A percentile compares a stretch with the other conserved stretches of the same genome.
These are phyloP conservation scores for Litocranius walleri DNA, from an alignment of 2,113 vertebrate species.

Conservation along the genomic window DNA sequence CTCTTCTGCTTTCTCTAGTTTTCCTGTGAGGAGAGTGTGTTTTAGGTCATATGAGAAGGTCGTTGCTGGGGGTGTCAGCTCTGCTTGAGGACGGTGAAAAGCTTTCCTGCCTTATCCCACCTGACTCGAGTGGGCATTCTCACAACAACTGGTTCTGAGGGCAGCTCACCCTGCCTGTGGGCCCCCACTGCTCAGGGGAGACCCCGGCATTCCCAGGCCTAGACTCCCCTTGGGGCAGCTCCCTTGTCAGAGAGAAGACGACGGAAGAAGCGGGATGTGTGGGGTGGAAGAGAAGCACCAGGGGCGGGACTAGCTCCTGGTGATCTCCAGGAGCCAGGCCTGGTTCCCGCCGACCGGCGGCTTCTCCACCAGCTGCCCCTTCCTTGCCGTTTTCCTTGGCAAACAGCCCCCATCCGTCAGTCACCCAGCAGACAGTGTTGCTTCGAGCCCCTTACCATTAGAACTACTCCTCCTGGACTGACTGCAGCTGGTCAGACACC, in stretches of 20 bases:
- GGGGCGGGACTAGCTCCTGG: not conserved
- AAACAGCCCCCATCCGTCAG: rapidly evolving
- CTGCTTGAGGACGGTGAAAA: not conserved
- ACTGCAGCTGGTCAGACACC: not conserved
- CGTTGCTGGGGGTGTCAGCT: rapidly evolving
- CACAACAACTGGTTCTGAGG: not conserved
- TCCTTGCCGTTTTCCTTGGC: not conserved
- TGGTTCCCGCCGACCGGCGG: not conserved
- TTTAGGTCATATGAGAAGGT: not conserved
- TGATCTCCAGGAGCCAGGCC: not conserved
- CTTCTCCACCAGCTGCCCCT: too few relatives aligned
- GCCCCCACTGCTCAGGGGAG: not conserved
- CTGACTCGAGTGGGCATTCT: not conserved
- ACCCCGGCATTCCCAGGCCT: not conserved
- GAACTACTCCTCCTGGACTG: not conserved
- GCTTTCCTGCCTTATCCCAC: not conserved
- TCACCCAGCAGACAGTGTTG: not conserved
- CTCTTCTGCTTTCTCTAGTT: not conserved
- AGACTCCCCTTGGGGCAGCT: not conserved
- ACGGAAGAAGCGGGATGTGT: not conserved
- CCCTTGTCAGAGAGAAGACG: not conserved
- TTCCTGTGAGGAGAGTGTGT: not conserved
- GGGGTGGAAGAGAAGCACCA: rapidly evolving
- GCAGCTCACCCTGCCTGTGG: not conserved
- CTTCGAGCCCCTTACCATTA: not conserved